Percentiles rank a stretch among this genome's conserved stretches.
Conservation (phyloP, 2,888 invertebrate genomes). For the Scaptomyza caliginosa region DNA sequence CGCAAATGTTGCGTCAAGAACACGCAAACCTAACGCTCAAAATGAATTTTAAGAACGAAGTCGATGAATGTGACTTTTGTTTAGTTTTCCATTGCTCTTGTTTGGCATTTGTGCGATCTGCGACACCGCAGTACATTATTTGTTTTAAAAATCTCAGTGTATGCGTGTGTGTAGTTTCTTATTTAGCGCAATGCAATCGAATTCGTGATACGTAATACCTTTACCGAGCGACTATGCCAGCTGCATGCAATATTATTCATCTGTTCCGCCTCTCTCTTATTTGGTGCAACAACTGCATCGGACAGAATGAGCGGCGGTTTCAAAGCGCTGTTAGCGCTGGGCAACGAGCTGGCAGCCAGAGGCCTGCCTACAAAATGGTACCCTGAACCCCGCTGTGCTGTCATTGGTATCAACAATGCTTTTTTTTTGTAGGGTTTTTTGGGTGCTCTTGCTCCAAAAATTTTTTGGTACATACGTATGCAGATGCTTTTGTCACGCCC, state of each 20-base stretch:
- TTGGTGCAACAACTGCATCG: neutral
- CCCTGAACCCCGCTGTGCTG: constrained; percentile 2
- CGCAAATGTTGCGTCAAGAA: constrained; percentile 75
- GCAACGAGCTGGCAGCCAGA: neutral
- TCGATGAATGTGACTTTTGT: neutral
- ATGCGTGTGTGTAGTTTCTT: neutral
- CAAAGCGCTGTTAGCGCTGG: neutral
- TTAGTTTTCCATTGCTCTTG: neutral
- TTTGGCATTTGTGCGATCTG: neutral
- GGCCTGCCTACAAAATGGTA: neutral
- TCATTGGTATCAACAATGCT: neutral
- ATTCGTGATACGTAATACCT: neutral
- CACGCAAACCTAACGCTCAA: constrained; percentile 53
- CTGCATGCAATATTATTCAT: neutral
- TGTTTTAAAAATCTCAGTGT: neutral
- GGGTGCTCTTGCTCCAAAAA: neutral
- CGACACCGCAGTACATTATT: neutral
- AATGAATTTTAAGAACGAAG: constrained; percentile 2
- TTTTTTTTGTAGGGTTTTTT: neutral
- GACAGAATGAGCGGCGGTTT: neutral
- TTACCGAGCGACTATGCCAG: neutral
- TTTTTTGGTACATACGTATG: neutral
- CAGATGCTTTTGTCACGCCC: constrained; percentile 1
- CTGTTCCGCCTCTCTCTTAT: neutral
- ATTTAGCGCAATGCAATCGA: neutral